Base-by-base conservation (phyloP, 64 coral and sea anemone species). In the Platygyra sinensis region DNA sequence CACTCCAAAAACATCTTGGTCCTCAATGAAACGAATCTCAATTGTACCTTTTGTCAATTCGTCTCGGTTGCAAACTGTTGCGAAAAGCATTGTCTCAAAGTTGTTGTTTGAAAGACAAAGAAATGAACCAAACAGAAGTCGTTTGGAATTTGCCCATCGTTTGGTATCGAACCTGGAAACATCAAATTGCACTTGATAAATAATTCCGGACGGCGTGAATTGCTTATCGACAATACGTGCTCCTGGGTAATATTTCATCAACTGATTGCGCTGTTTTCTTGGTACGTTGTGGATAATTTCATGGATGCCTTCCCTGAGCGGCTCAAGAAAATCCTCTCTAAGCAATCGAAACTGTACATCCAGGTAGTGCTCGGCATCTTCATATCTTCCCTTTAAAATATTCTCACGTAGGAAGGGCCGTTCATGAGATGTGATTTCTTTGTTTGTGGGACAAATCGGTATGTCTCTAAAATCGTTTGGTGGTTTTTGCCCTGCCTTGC, bases 271-370 rank as follows among this genome's bases (percentile, higher is more conserved):
- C 11, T 89, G 38, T 30, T 89, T 73, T 8, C 57, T 79, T 5
- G 94, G 89, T 42, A 89, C 52, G 0, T 95, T 18, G 0, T 16
- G 60, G 30, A 80, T 22, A 57, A 89, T 69, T 83, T 95, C 94
- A 16, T 19, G 77, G 52, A 95, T 92, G n/a, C 94, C 89, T 50
- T 95, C 94, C 83, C 94, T 74, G 0, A 95, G 36, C 8, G 94
- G 94, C 31, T 86, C 89, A 83, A 95, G 79, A 60, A 95, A 95
- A 28, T 95, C 94, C 61, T 95, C 94, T 54, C 94, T 80, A 67
- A 91, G 87, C 24, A 95, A 73, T 24, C 94, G 89, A 64, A 95
- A 95, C 52, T 95, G 94, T 12, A 95, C 86, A 73, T 95, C 94
- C 12, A 95, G 94, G 54, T 95, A 95, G 67, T 92, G 89, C 20